Percentiles rank a stretch among this genome's conserved stretches.
Conservation (phyloP, 2,888 invertebrate genomes). For the Dermolepida albohirtum region DNA sequence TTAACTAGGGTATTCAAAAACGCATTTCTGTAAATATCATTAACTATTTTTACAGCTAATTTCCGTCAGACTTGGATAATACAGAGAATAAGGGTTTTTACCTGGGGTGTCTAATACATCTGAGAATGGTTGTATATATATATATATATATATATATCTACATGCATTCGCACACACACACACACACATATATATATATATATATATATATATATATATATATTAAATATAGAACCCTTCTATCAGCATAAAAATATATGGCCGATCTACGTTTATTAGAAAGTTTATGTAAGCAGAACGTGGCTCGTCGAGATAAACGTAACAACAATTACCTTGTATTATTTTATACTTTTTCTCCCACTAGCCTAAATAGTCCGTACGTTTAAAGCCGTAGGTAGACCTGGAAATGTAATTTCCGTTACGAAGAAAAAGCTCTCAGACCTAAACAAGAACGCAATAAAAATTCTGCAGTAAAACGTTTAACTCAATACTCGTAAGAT, state of each 20-base stretch:
- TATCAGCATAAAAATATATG: slow-evolving; percentile 21
- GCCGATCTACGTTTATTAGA: slow-evolving; percentile 16
- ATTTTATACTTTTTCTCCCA: slow-evolving; percentile 12
- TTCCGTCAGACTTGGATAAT: no score
- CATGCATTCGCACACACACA: no score
- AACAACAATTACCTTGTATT: slow-evolving; percentile 15
- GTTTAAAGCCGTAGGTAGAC: neutral
- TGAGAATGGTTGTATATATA: no score
- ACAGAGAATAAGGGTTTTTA: no score
- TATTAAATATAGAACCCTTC: neutral
- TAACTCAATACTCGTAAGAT: slow-evolving; percentile 25
- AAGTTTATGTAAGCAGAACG: slow-evolving; percentile 19
- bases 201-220: no score
- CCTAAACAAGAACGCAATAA: slow-evolving; percentile 2
- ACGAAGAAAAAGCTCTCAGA: slow-evolving; percentile 17
- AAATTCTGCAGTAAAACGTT: slow-evolving; percentile 32
- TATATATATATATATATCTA: no score
- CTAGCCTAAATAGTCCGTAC: neutral
- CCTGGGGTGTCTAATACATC: no score
- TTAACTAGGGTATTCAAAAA: no score
- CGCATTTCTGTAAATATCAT: no score
- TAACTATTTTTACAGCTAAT: no score
- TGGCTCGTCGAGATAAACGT: slow-evolving; percentile 20
- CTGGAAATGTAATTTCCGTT: slow-evolving; percentile 31
- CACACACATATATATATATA: no score